Evolutionary conservation across 1,140 invertebrate species (phyloP), one percentile per base, ranked within the genome.

Genomic region (Thalassaphorura encarpata): DNA sequence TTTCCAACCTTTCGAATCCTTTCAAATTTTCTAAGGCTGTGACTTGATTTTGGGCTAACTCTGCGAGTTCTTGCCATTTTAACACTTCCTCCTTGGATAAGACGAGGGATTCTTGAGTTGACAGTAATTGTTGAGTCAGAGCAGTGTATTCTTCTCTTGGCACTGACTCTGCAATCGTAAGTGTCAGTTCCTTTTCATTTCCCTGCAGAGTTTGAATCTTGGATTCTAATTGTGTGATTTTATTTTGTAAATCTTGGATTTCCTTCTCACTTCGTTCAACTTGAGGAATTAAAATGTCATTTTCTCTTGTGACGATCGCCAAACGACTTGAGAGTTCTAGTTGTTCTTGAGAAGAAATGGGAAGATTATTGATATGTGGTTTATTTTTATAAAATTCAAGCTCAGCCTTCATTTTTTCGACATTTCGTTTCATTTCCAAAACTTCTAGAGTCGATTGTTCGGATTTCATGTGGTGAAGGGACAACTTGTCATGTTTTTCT

Each of bases 1-100:
- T 18, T 28, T 55, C 53, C 46, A 55, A 40, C 48, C 31, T 23
- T 19, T 55, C 53, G 40, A 55, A 55, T n/a, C 36, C 24, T 29
- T 55, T 55, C 4, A 55, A 47, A 19, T 55, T 55, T 41, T 55
- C 53, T 1, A 47, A 3, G 18, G 53, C 53, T 23, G 36, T 55
- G 6, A 55, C 39, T 48, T 55, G 53, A 48, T 55, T 55, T 28
- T 55, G 53, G 3, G 28, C 21, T 43, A 55, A 47, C 16, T 55
- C 53, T 2, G 46, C 53, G 6, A 55, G 27, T 23, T 55, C 43
- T 27, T 48, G 46, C 53, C 53, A 55, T 29, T 55, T 55, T 24
- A 36, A 23, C 13, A 21, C 23, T 19, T 55, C 53, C 21, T 48
- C 53, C 21, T 29, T 47, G 6, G 43, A 31, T n/a, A 41, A 5